Percentiles rank a stretch among this genome's conserved stretches.
phyloP scores from a whole-genome alignment of 2,888 invertebrate species.

The Capitulum mitella region DNA sequence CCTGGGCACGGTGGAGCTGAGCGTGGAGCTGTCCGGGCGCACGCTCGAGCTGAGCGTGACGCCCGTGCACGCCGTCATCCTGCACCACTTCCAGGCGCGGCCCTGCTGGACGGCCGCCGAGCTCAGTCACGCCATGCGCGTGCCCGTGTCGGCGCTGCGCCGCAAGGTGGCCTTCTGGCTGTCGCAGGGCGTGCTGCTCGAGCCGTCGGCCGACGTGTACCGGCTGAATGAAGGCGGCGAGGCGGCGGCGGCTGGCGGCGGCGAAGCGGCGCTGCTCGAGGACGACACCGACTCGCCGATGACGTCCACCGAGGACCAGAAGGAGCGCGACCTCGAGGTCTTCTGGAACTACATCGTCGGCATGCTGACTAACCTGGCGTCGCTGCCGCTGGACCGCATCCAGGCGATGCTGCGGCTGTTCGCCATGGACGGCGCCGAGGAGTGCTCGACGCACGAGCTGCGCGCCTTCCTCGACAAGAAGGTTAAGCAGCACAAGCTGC shows the following conservation, averaged over 20 bases:
- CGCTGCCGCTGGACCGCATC: constrained; percentile 80
- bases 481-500: constrained; percentile 79
- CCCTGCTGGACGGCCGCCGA: constrained; percentile 53
- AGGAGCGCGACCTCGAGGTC: constrained; percentile 79
- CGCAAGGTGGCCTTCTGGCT: constrained; percentile 87
- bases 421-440: constrained; percentile 83
- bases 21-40: constrained; percentile 76
- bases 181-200: constrained; percentile 62
- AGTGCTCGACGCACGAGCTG: constrained; percentile 74
- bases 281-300: constrained; percentile 30
- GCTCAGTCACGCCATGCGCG: constrained; percentile 72
- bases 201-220: constrained; percentile 65
- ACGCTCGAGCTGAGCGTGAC: constrained; percentile 74
- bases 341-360: constrained; percentile 97
- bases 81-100: constrained; percentile 85
- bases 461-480: constrained; percentile 84
- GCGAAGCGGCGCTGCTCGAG: constrained; percentile 26
- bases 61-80: constrained; percentile 87
- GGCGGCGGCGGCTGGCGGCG: constrained; percentile 26
- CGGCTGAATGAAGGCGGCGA: constrained; percentile 44
- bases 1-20: constrained; percentile 81
- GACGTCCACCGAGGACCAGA: constrained; percentile 57
- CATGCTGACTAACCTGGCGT: constrained; percentile 91
- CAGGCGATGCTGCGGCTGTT: constrained; percentile 96
- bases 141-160: constrained; percentile 74